Evolutionary conservation across 2,797 vertebrate species (phyloP).

Genomic region (Fringilla coelebs): DNA sequence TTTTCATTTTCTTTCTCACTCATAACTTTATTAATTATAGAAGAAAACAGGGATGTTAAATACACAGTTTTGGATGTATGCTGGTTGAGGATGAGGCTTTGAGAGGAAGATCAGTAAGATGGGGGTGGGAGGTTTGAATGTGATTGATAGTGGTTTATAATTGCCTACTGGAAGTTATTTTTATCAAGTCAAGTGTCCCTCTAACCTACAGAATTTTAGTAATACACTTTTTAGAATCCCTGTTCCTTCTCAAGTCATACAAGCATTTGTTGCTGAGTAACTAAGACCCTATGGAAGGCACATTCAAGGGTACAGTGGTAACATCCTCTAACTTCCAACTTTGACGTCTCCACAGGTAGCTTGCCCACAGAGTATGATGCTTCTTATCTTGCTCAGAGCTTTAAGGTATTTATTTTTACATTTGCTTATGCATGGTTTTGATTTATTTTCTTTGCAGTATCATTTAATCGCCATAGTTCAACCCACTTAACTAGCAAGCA

Average conservation of each 20-base stretch:
- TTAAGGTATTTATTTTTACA: not conserved
- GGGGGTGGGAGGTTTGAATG: not conserved
- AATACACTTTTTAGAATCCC: not conserved
- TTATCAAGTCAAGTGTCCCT: not conserved
- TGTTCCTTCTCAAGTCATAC: fast-evolving
- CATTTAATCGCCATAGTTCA: slow-evolving; percentile 22
- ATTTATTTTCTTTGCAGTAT: slow-evolving; percentile 30
- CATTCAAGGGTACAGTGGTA: not conserved
- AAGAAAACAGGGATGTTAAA: not conserved
- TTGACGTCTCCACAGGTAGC: not conserved
- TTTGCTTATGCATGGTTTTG: slow-evolving; percentile 1
- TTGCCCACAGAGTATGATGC: not conserved
- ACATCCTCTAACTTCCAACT: not conserved
- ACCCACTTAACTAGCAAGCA: not conserved
- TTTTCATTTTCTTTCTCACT: not conserved
- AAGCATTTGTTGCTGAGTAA: not conserved
- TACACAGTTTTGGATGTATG: not conserved
- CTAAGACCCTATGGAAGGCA: not conserved
- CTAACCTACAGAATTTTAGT: not conserved
- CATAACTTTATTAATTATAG: not conserved
- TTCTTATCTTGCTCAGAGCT: not conserved
- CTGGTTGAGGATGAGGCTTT: not conserved
- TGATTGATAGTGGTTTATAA: not conserved
- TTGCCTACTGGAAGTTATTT: not conserved
- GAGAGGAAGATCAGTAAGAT: not conserved